phyloP scores from a whole-genome alignment of 2,797 vertebrate genomes.

The Etheostoma perlongum region DNA sequence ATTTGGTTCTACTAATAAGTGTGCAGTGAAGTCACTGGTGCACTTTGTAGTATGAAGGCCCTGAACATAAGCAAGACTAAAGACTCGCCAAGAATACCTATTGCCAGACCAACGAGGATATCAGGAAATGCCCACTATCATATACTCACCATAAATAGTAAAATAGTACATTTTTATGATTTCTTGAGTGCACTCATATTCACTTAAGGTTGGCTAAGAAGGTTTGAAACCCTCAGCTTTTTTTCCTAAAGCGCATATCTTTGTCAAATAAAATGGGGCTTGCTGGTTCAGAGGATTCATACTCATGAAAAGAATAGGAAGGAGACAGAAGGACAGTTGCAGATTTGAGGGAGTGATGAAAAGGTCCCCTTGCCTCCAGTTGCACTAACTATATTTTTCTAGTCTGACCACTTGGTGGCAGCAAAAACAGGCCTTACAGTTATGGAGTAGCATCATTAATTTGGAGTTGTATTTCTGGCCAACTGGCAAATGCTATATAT shows the following conservation, averaged over 20 bases:
- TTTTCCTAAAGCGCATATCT: background rate
- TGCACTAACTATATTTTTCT: background rate
- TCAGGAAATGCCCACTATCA: background rate
- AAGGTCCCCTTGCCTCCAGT: background rate
- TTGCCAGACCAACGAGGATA: background rate
- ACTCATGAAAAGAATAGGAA: background rate
- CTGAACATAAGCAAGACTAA: background rate
- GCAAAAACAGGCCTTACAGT: background rate
- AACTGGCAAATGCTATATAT: background rate
- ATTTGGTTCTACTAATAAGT: slow-evolving; percentile 9
- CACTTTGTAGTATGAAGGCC: slow-evolving; percentile 1
- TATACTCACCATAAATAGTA: background rate
- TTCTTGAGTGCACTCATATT: no score
- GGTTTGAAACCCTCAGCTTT: no score
- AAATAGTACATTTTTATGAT: background rate
- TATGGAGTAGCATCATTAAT: background rate
- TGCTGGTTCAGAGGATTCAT: background rate
- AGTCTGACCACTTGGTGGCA: slow-evolving; percentile 1
- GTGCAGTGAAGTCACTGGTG: background rate
- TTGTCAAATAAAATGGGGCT: background rate
- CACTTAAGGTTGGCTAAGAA: no score
- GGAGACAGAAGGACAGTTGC: background rate
- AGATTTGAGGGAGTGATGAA: background rate
- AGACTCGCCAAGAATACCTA: no score
- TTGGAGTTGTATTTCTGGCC: background rate